These are phyloP conservation scores for Theonella swinhoei DNA, from an alignment of 37 sponge, comb jelly and placozoan genomes.

Conservation along the genomic window DNA sequence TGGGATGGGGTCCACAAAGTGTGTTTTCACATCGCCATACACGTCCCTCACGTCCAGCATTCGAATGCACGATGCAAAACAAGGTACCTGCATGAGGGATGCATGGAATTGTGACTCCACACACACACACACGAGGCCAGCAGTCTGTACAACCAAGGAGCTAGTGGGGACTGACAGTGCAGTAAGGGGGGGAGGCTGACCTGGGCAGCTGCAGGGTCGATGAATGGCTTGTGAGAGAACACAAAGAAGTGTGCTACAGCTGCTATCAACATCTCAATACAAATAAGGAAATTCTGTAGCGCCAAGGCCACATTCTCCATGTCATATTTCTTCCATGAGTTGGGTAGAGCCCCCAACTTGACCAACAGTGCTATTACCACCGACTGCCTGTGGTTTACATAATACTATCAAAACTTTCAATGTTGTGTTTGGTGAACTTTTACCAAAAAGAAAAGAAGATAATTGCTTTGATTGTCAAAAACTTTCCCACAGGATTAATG, in stretches of 20 bases:
- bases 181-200: no score
- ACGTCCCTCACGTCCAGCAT: slow-evolving; percentile 88
- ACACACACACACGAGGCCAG: no score
- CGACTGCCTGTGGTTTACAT: slow-evolving; percentile 56
- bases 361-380: slow-evolving; percentile 62
- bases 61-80: slow-evolving; percentile 56
- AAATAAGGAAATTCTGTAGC: slow-evolving; percentile 83
- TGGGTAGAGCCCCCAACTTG: slow-evolving; percentile 31
- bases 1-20: slow-evolving; percentile 74
- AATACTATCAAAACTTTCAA: neutral
- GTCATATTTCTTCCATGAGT: slow-evolving; percentile 61
- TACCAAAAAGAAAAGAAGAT: slow-evolving; percentile 93
- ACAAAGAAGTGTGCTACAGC: slow-evolving; percentile 88
- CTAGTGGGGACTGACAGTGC: neutral
- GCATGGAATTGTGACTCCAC: no score
- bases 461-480: slow-evolving; percentile 85
- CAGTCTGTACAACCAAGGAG: neutral
- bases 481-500: slow-evolving; percentile 85
- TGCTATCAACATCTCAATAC: slow-evolving; percentile 91
- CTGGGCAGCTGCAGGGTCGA: slow-evolving; percentile 70
- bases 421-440: neutral
- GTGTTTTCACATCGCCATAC: slow-evolving; percentile 67
- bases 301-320: slow-evolving; percentile 55
- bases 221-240: slow-evolving; percentile 91
- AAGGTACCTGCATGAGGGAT: slow-evolving; percentile 33